Evolutionary conservation across 2,797 vertebrate genomes (phyloP).

Genomic region (Melanotaenia trifasciata): DNA sequence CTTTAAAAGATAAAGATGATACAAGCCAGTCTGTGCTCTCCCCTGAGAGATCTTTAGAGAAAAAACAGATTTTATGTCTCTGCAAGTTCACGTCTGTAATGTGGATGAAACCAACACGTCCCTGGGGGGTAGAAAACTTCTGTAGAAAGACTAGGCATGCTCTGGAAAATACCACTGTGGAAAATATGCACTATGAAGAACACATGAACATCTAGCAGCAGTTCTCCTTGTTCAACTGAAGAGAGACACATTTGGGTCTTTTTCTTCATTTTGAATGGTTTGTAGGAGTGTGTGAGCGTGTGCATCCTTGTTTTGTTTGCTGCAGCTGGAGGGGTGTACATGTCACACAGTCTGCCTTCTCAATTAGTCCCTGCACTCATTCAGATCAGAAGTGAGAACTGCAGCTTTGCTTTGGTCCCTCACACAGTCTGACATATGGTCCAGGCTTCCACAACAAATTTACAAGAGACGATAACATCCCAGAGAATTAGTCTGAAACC

Average conservation of each 20-base stretch:
- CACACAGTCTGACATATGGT: slow-evolving; percentile 46
- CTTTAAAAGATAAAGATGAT: background rate
- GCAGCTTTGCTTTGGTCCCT: slow-evolving; percentile 8
- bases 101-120: background rate
- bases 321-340: slow-evolving; percentile 27
- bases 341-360: slow-evolving; percentile 32
- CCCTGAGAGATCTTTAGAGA: background rate
- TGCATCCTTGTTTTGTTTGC: slow-evolving; percentile 22
- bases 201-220: background rate
- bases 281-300: background rate
- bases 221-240: too few relatives aligned
- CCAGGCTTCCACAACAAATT: slow-evolving; percentile 19
- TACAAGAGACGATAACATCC: slow-evolving; percentile 23
- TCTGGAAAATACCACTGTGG: too few relatives aligned
- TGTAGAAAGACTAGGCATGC: background rate
- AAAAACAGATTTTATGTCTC: background rate
- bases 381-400: slow-evolving; percentile 44
- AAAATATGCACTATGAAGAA: background rate
- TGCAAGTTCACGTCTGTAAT: background rate
- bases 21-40: background rate
- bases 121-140: too few relatives aligned
- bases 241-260: background rate
- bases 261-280: background rate
- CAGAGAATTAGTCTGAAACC: slow-evolving; percentile 38
- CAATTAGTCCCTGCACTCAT: slow-evolving; percentile 48